Conservation (phyloP, 2,888 invertebrate genomes). For the Ectemnius continuus region DNA sequence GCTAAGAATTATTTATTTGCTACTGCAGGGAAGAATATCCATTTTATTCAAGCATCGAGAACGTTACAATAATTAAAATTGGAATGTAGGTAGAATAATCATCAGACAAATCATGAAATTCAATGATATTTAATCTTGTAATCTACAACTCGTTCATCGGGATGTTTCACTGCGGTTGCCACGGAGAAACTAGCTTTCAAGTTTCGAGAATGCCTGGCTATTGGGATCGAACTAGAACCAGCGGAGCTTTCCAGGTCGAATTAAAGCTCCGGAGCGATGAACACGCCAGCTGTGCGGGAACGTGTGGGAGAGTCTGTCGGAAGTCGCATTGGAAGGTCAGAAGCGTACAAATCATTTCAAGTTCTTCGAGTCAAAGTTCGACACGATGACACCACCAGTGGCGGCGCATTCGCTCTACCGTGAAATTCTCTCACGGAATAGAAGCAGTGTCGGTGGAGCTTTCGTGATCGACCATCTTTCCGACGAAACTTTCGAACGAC, state of each 20-base stretch:
- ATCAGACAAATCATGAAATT: too few species aligned
- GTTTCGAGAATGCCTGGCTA: too few species aligned
- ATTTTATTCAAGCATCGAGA: too few species aligned
- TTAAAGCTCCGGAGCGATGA: too few species aligned
- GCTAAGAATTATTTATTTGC: too few species aligned
- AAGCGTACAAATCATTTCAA: constrained; percentile 73
- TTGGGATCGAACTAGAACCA: constrained; percentile 58
- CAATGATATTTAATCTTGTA: too few species aligned
- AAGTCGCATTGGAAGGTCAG: constrained; percentile 46
- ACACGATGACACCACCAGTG: neutral
- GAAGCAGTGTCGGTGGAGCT: constrained; percentile 25
- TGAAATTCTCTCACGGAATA: constrained; percentile 76
- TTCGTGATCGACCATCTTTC: constrained; percentile 23
- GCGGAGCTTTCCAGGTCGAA: constrained; percentile 41
- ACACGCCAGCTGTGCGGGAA: neutral
- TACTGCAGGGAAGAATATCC: too few species aligned
- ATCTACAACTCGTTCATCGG: too few species aligned
- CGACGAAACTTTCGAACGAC: constrained; percentile 66
- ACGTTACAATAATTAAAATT: too few species aligned
- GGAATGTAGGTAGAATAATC: too few species aligned
- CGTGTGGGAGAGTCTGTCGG: constrained; percentile 25
- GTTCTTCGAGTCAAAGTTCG: constrained; percentile 67
- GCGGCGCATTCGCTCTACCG: constrained; percentile 68
- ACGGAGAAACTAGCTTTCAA: too few species aligned
- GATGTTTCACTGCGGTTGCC: too few species aligned